These are phyloP conservation scores for Drosophila equinoxialis DNA, from an alignment of 1,140 invertebrate genomes.

Conservation along the genomic window DNA sequence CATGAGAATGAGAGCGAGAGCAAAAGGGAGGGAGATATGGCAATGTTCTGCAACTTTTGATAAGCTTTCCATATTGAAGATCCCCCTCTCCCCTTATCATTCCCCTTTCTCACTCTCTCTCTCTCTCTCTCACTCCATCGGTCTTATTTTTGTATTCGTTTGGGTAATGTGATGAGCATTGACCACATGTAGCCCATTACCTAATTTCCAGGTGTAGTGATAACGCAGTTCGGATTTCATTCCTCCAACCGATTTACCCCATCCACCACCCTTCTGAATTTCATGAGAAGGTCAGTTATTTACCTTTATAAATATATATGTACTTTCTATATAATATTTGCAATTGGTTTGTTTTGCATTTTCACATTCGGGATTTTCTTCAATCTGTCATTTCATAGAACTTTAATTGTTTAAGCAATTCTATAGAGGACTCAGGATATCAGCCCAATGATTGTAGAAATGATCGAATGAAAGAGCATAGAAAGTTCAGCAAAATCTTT, in stretches of 20 bases:
- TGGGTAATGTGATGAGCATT: constrained; percentile 37
- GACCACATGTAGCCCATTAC: constrained; percentile 50
- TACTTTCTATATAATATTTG: too few relatives aligned
- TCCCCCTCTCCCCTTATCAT: neutral
- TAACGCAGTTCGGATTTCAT: neutral
- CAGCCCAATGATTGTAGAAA: too few relatives aligned
- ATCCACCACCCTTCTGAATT: neutral
- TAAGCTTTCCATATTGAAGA: constrained; percentile 26
- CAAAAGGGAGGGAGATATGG: neutral
- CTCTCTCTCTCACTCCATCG: neutral
- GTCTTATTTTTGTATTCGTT: constrained; percentile 25
- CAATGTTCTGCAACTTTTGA: constrained; percentile 53
- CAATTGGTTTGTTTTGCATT: too few relatives aligned
- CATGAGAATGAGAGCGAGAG: neutral
- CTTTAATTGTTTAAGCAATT: too few relatives aligned
- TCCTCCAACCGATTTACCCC: neutral
- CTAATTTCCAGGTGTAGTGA: constrained; percentile 32
- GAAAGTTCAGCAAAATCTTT: neutral
- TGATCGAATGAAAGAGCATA: neutral
- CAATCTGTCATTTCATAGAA: too few relatives aligned
- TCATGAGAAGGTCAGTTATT: constrained; percentile 19
- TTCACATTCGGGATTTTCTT: too few relatives aligned
- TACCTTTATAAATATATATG: neutral
- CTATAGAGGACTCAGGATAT: too few relatives aligned
- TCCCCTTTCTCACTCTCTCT: neutral